Percentiles rank a stretch among this genome's conserved stretches.
phyloP scores from a whole-genome alignment of 2,888 invertebrate genomes.

The Gnatocerus cornutus region DNA sequence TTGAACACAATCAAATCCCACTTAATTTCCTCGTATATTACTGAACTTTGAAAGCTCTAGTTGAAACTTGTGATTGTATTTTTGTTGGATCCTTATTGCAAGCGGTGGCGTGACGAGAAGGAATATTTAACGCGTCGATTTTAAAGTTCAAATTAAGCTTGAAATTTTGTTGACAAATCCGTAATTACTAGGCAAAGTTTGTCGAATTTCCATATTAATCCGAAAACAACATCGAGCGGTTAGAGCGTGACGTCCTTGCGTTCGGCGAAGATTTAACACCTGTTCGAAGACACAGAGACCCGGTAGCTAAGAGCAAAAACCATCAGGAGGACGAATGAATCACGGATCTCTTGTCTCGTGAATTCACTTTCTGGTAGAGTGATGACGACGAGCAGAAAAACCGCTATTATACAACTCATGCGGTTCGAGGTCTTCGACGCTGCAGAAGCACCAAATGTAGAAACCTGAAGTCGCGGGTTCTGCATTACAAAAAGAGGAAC shows the following conservation, averaged over 20 bases:
- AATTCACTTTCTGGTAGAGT: constrained; percentile 31
- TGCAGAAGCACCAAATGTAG: constrained; percentile 24
- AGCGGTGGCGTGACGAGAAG: constrained; percentile 9
- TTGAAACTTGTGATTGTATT: not conserved
- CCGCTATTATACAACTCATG: constrained; percentile 27
- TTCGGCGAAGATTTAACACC: constrained; percentile 24
- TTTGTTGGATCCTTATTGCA: not conserved
- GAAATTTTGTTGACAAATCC: constrained; percentile 16
- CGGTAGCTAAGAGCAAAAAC: constrained; percentile 32
- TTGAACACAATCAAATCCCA: not conserved
- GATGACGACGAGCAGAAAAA: constrained; percentile 31
- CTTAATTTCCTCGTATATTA: not conserved
- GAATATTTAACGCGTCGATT: constrained; percentile 11
- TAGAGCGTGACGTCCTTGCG: constrained; percentile 25
- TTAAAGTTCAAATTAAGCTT: constrained; percentile 15
- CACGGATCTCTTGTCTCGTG: constrained; percentile 23
- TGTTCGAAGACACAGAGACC: constrained; percentile 35
- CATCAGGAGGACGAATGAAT: constrained; percentile 34
- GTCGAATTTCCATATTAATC: constrained; percentile 5
- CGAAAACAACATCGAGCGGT: constrained; percentile 16
- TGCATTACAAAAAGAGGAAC: constrained; percentile 8
- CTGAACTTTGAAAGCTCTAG: not conserved
- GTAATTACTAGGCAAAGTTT: constrained; percentile 18
- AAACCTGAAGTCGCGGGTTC: constrained; percentile 3
- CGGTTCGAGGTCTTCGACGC: constrained; percentile 34